A percentile compares a stretch with the other conserved stretches of the same genome.
These are phyloP conservation scores for Megaceryle alcyon DNA, from an alignment of 2,797 vertebrate genomes.

Conservation along the genomic window DNA sequence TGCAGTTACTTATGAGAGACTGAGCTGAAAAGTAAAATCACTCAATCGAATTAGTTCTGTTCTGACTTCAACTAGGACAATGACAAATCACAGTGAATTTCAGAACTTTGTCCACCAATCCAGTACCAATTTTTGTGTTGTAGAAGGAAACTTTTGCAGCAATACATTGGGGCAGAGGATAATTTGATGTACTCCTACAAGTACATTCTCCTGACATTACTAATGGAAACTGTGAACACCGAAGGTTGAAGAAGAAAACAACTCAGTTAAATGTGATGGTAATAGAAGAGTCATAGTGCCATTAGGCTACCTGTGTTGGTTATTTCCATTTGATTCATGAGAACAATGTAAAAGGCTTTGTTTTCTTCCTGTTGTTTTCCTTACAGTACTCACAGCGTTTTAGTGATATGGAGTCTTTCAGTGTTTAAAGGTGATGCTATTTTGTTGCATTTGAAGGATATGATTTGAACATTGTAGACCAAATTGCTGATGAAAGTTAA, in stretches of 20 bases:
- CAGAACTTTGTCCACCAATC: not conserved
- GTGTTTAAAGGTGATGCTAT: not conserved
- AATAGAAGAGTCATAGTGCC: not conserved
- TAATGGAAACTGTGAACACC: not conserved
- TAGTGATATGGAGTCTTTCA: not conserved
- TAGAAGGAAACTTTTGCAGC: conserved; percentile 3
- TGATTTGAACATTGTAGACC: not conserved
- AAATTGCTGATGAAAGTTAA: not conserved
- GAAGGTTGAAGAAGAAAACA: not conserved
- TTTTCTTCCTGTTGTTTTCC: not conserved
- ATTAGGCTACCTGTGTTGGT: not conserved
- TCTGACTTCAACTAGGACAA: not conserved
- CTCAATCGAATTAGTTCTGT: not conserved
- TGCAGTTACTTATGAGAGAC: not conserved
- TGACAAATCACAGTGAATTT: not conserved
- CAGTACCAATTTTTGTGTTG: not conserved
- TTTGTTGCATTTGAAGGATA: not conserved
- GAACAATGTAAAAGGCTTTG: not conserved
- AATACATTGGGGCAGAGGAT: not conserved
- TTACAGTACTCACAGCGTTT: not conserved
- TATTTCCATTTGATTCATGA: not conserved
- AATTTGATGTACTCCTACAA: not conserved
- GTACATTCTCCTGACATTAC: not conserved
- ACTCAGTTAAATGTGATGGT: not conserved
- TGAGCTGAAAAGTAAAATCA: not conserved